Evolutionary conservation across 2,888 invertebrate species (phyloP).

Genomic region (Dexiosoma caninum): DNA sequence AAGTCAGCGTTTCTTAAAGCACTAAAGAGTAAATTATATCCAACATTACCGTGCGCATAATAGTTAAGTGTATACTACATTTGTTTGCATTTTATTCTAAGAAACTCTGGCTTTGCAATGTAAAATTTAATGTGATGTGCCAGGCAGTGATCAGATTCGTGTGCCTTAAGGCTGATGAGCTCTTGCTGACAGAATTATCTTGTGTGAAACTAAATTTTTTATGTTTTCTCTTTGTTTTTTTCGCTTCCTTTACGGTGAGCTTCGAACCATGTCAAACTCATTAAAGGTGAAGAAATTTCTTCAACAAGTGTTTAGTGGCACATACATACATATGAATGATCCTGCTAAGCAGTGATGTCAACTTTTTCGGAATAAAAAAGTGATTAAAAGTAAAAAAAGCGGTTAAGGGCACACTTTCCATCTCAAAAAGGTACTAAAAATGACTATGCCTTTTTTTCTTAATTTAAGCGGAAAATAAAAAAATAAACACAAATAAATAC

Average conservation of each 20-base stretch:
- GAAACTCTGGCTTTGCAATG: not conserved
- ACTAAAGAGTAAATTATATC: too few relatives aligned
- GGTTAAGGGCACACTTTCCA: too few relatives aligned
- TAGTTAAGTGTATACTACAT: too few relatives aligned
- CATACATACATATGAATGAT: too few relatives aligned
- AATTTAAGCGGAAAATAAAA: too few relatives aligned
- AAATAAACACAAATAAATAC: too few relatives aligned
- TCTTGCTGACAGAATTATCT: slow-evolving; percentile 67
- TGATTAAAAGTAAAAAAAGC: too few relatives aligned
- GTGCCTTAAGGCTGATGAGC: slow-evolving; percentile 58
- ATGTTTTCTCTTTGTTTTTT: not conserved
- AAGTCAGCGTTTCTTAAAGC: slow-evolving; percentile 17
- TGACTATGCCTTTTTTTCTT: too few relatives aligned
- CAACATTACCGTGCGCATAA: too few relatives aligned
- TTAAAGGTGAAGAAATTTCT: slow-evolving; percentile 41
- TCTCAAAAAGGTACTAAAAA: too few relatives aligned
- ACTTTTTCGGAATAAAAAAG: too few relatives aligned
- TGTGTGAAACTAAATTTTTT: not conserved
- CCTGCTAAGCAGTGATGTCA: too few relatives aligned
- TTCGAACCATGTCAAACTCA: slow-evolving; percentile 55
- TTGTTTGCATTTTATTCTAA: not conserved
- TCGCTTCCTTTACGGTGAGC: not conserved
- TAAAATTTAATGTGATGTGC: not conserved
- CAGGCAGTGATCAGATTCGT: slow-evolving; percentile 9
- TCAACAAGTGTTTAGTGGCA: slow-evolving; percentile 46